Conservation (phyloP, 2,113 vertebrate genomes). For the Corythoichthys intestinalis region DNA sequence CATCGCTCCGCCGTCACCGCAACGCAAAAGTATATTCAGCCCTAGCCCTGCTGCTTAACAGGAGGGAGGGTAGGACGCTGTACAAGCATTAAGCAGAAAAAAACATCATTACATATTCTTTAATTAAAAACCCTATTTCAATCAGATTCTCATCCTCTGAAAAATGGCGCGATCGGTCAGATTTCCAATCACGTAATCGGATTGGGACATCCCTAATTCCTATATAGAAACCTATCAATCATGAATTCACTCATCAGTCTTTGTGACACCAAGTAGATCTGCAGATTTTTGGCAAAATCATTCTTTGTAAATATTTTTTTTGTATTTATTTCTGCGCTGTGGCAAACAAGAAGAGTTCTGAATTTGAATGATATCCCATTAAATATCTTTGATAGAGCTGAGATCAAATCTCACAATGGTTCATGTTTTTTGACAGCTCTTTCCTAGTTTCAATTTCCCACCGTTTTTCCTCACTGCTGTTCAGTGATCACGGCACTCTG, state of each 20-base stretch:
- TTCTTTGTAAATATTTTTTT: not conserved
- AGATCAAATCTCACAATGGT: not conserved
- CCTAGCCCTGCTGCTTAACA: no score
- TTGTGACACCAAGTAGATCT: not conserved
- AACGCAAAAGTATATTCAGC: no score
- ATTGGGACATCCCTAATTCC: not conserved
- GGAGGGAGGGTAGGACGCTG: no score
- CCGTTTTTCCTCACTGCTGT: not conserved
- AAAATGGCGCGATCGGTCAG: no score
- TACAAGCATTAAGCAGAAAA: no score
- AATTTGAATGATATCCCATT: not conserved
- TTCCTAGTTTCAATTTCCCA: not conserved
- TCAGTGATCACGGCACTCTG: not conserved
- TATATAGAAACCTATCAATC: not conserved
- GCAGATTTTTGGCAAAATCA: not conserved
- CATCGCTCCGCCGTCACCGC: no score
- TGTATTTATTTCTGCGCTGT: not conserved
- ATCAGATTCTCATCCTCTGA: no score
- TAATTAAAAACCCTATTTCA: no score
- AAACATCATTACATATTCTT: no score
- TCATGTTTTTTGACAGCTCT: conserved; percentile 1
- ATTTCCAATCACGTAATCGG: no score
- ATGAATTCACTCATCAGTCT: not conserved
- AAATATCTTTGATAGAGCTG: not conserved
- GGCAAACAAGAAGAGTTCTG: not conserved